Evolutionary conservation across 2,888 invertebrate genomes (phyloP).

Genomic region (Eudasyphora cyanicolor): DNA sequence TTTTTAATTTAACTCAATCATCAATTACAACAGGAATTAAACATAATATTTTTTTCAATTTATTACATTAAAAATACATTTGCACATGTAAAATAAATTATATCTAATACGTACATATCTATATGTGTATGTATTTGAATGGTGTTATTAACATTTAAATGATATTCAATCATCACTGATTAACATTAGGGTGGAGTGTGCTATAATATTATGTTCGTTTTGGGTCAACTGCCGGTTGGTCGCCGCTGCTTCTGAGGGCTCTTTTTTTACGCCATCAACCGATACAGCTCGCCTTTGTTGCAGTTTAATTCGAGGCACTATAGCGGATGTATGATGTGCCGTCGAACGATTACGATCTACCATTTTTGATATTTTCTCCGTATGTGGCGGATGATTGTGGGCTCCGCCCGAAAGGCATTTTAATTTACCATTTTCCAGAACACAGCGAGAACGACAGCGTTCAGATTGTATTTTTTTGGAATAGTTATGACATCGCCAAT

Average conservation of each 20-base stretch:
- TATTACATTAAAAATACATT: neutral
- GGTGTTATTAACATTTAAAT: slow-evolving; percentile 13
- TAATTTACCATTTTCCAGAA: slow-evolving; percentile 77
- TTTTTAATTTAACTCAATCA: neutral
- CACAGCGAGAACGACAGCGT: slow-evolving; percentile 79
- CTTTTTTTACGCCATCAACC: slow-evolving; percentile 23
- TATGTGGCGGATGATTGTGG: slow-evolving; percentile 79
- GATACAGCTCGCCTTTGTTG: slow-evolving; percentile 46
- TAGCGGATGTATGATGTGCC: slow-evolving; percentile 40
- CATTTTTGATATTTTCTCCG: slow-evolving; percentile 79
- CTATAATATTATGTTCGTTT: slow-evolving; percentile 59
- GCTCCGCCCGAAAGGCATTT: slow-evolving; percentile 77
- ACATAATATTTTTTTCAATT: neutral
- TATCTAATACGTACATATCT: neutral
- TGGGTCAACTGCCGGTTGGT: slow-evolving; percentile 2
- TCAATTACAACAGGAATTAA: neutral
- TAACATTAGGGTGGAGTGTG: slow-evolving; percentile 40
- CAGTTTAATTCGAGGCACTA: slow-evolving; percentile 37
- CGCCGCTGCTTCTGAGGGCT: slow-evolving; percentile 55
- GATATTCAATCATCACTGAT: slow-evolving; percentile 47
- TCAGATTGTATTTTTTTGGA: slow-evolving; percentile 77
- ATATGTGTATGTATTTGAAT: no score
- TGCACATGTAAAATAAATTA: neutral
- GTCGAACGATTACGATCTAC: slow-evolving; percentile 75
- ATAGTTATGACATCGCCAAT: slow-evolving; percentile 80